Evolutionary conservation across 1,140 invertebrate species (phyloP).

Genomic region (Hormaphis cornu): DNA sequence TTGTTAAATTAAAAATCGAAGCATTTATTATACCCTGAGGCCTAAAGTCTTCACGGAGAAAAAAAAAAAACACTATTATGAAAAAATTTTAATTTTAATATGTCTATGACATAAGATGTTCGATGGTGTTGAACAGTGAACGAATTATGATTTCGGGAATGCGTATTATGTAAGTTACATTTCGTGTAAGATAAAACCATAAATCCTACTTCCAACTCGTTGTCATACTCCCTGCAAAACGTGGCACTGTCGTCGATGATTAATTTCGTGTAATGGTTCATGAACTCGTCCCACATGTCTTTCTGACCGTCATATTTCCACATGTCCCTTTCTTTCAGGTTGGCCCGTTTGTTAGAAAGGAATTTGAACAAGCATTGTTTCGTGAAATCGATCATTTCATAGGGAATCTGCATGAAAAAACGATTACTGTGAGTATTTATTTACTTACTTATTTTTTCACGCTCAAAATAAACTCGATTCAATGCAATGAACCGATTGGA

Average conservation of each 20-base stretch:
- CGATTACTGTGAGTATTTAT: conserved; percentile 7
- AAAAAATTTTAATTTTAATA: too few species aligned
- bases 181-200: too few species aligned
- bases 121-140: too few species aligned
- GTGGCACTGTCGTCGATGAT: not conserved
- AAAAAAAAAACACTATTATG: too few species aligned
- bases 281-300: not conserved
- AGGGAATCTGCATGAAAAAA: conserved; percentile 10
- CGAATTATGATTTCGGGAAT: too few species aligned
- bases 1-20: too few species aligned
- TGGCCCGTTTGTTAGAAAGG: not conserved
- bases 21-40: too few species aligned
- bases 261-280: not conserved
- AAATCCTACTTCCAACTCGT: conserved; percentile 1
- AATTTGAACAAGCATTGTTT: not conserved
- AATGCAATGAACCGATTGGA: too few species aligned
- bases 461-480: too few species aligned
- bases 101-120: not conserved
- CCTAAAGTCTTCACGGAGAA: too few species aligned
- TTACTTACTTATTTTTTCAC: too few species aligned
- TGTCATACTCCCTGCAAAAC: not conserved
- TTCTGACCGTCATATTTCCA: not conserved
- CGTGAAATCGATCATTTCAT: not conserved
- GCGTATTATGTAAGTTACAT: too few species aligned
- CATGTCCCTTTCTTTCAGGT: not conserved